Conservation (phyloP, 1,140 invertebrate species). For the Araneus ventricosus region DNA sequence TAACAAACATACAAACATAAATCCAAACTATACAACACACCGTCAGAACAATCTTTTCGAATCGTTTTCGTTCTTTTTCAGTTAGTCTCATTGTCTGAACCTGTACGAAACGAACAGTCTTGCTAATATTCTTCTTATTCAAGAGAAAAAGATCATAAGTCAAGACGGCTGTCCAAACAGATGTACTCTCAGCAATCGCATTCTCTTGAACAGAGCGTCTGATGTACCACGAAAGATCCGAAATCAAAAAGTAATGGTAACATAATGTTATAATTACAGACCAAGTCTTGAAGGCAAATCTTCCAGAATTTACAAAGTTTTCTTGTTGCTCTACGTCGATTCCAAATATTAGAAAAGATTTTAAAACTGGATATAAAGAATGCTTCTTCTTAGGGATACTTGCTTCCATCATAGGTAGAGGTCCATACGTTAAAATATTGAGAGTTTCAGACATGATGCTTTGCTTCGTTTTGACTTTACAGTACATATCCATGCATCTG, state of each 20-base stretch:
- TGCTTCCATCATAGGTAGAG: not conserved
- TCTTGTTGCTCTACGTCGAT: constrained; percentile 19
- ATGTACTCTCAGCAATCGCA: constrained; percentile 50
- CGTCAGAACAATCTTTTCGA: not conserved
- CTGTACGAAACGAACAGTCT: not conserved
- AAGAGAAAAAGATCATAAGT: constrained; percentile 25
- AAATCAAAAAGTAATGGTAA: constrained; percentile 41
- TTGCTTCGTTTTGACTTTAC: not conserved
- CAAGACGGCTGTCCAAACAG: constrained; percentile 44
- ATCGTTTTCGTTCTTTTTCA: constrained; percentile 12
- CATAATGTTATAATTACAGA: constrained; percentile 8
- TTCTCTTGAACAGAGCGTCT: constrained; percentile 45
- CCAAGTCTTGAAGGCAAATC: not conserved
- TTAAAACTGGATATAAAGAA: constrained; percentile 42
- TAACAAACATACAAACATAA: constrained; percentile 36
- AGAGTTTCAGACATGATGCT: not conserved
- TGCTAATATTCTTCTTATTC: constrained; percentile 7
- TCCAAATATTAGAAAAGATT: constrained; percentile 47
- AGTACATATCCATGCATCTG: not conserved
- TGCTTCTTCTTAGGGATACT: not conserved
- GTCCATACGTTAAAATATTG: not conserved
- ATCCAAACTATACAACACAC: constrained; percentile 23
- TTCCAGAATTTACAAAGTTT: not conserved
- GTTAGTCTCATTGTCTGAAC: not conserved
- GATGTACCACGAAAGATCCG: constrained; percentile 49